phyloP scores from a whole-genome alignment of 2,113 vertebrate genomes.

The Myanophis thanlyinensis region DNA sequence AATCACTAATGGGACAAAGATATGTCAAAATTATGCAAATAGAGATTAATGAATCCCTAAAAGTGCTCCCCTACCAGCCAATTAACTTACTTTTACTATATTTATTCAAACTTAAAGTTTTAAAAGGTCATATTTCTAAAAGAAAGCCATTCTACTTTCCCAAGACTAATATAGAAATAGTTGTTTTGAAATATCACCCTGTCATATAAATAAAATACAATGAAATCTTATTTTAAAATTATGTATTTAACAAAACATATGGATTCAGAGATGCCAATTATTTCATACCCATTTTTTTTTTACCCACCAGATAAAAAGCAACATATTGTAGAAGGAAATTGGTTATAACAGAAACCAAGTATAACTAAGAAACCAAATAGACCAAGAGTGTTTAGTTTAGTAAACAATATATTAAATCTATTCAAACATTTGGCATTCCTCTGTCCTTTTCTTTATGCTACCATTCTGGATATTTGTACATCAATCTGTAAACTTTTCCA shows the following conservation, averaged over 20 bases:
- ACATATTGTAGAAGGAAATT: neutral
- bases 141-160: neutral
- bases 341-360: neutral
- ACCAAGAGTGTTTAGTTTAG: neutral
- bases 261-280: slow-evolving; percentile 1
- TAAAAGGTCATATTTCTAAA: slow-evolving; percentile 27
- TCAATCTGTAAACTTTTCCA: neutral
- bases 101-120: slow-evolving; percentile 13
- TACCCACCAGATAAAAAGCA: neutral
- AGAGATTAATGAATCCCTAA: slow-evolving; percentile 4
- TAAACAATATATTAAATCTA: neutral
- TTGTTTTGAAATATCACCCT: neutral
- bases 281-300: neutral
- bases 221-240: neutral
- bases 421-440: neutral
- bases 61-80: slow-evolving; percentile 10
- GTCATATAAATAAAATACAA: neutral
- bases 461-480: neutral
- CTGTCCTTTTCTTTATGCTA: neutral
- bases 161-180: neutral
- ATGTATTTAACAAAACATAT: neutral
- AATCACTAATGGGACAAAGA: slow-evolving; percentile 22
- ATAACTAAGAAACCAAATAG: neutral
- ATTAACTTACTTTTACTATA: slow-evolving; percentile 8
- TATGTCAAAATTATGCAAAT: slow-evolving; percentile 17